Evolutionary conservation across 2,113 vertebrate genomes (phyloP).

Genomic region (Phrynosoma blainvillii): DNA sequence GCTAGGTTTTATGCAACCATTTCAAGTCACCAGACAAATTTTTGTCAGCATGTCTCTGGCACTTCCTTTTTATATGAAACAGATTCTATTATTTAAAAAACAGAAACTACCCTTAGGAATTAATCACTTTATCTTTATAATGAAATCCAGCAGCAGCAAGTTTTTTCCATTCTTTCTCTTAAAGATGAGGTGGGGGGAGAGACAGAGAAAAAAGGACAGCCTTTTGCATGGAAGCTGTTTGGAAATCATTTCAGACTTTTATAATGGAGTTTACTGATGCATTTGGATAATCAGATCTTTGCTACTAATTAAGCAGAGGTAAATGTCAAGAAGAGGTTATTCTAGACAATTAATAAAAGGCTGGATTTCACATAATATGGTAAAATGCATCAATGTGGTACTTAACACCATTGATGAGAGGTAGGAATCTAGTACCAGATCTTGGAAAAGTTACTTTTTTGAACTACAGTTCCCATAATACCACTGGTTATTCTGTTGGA

Average conservation of each 20-base stretch:
- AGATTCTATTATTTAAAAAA: background rate
- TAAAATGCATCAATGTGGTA: slow-evolving; percentile 29
- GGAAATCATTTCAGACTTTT: slow-evolving; percentile 12
- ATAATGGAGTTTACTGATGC: background rate
- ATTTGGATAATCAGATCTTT: slow-evolving; percentile 9
- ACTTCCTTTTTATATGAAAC: background rate
- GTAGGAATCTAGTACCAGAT: background rate
- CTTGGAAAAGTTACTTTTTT: too few species aligned
- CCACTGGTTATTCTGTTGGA: too few species aligned
- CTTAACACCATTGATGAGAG: slow-evolving; percentile 32
- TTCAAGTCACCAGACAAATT: background rate
- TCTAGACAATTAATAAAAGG: slow-evolving; percentile 49
- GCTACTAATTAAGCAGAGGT: slow-evolving; percentile 4
- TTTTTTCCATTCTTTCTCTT: background rate
- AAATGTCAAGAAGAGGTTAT: background rate
- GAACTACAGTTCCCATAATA: too few species aligned
- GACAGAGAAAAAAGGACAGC: slow-evolving; percentile 15
- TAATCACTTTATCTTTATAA: background rate
- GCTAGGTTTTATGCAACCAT: background rate
- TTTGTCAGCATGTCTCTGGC: background rate
- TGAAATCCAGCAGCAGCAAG: slow-evolving; percentile 2
- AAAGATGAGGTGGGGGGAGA: background rate
- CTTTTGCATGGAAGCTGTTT: background rate
- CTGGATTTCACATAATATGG: slow-evolving; percentile 31
- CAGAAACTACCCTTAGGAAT: background rate